These are phyloP conservation scores for Cyanoramphus novaezelandiae DNA, from an alignment of 2,113 vertebrate species.

Conservation along the genomic window DNA sequence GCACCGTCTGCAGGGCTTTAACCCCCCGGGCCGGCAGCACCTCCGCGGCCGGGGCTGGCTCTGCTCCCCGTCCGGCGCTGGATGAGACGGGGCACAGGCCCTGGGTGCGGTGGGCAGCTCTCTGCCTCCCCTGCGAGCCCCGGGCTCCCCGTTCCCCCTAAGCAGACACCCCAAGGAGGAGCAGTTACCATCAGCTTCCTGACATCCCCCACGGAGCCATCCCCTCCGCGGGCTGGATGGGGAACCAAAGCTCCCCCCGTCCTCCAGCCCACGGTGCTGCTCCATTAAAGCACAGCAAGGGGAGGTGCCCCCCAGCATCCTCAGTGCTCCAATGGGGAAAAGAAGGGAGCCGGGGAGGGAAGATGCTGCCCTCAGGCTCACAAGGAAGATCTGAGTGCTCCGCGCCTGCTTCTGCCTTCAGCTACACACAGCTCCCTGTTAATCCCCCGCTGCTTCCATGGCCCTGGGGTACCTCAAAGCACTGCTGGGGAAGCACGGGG, in stretches of 20 bases:
- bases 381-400: rapidly evolving
- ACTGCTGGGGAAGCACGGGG: rapidly evolving
- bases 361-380: background rate
- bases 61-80: background rate
- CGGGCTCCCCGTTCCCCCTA: background rate
- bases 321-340: rapidly evolving
- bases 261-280: background rate
- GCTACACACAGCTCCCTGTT: background rate
- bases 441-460: rapidly evolving
- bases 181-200: background rate
- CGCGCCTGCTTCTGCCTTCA: background rate
- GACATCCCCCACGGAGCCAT: no score
- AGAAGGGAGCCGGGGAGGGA: background rate
- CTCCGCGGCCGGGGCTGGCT: background rate
- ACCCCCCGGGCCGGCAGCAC: background rate
- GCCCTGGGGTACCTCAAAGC: background rate
- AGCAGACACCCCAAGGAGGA: background rate
- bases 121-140: background rate
- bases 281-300: rapidly evolving
- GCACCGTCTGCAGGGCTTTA: background rate
- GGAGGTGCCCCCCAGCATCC: background rate
- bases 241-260: rapidly evolving
- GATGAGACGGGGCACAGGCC: background rate
- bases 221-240: background rate
- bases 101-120: rapidly evolving